These are phyloP conservation scores for Lepisosteus oculatus DNA, from an alignment of 2,113 vertebrate genomes.

Conservation along the genomic window DNA sequence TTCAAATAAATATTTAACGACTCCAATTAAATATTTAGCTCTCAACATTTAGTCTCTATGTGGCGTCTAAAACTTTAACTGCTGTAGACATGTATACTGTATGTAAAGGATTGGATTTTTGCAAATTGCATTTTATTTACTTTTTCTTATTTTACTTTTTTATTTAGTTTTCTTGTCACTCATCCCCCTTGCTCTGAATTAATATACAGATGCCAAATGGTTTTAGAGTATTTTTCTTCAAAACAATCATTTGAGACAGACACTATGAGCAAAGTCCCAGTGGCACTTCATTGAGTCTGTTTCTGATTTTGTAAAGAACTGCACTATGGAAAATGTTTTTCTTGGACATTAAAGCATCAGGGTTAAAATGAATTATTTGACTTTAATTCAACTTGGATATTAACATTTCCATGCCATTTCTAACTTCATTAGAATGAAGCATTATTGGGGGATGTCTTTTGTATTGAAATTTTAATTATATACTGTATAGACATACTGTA, in stretches of 20 bases:
- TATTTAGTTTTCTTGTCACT: background rate
- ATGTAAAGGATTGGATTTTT: background rate
- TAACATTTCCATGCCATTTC: background rate
- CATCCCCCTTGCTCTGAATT: background rate
- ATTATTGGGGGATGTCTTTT: no score
- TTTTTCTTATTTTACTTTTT: background rate
- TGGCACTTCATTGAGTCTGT: background rate
- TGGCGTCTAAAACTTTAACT: background rate
- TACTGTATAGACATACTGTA: no score
- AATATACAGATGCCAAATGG: background rate
- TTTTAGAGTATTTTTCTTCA: background rate
- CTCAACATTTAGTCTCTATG: background rate
- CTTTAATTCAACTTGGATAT: background rate
- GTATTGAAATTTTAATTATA: no score
- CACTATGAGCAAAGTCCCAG: background rate
- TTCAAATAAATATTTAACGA: constrained; percentile 2
- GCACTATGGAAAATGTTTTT: background rate
- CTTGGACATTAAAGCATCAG: background rate
- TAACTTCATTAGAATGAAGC: no score
- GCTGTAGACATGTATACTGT: background rate
- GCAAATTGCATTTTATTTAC: background rate
- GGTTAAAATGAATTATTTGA: background rate
- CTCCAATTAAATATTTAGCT: background rate
- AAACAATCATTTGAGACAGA: background rate
- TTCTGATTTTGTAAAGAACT: background rate